These are phyloP conservation scores for Rhynchotus rufescens DNA, from an alignment of 2,797 vertebrate genomes.

Conservation along the genomic window DNA sequence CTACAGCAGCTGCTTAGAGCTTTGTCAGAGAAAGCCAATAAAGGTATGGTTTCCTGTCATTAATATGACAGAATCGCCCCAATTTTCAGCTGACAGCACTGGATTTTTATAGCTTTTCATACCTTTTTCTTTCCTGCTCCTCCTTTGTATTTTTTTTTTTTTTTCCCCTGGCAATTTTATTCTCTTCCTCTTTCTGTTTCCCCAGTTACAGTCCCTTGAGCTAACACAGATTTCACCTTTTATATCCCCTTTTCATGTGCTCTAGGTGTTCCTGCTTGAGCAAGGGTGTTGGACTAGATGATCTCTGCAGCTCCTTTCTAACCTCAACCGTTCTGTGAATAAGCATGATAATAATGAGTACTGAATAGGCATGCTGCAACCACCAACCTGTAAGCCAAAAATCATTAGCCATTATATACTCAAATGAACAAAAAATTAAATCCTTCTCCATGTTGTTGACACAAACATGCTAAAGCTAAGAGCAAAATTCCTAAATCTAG, in stretches of 20 bases:
- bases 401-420: not conserved
- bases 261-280: no score
- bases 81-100: constrained; percentile 71
- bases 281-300: no score
- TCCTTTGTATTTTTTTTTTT: constrained; percentile 40
- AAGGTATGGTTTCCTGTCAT: constrained; percentile 71
- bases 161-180: constrained; percentile 22
- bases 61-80: constrained; percentile 20
- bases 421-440: not conserved
- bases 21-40: constrained; percentile 70
- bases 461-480: not conserved
- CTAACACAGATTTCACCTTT: not conserved
- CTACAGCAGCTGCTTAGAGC: constrained; percentile 71
- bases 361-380: not conserved
- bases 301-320: no score
- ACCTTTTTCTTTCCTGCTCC: constrained; percentile 45
- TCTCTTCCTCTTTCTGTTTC: constrained; percentile 16
- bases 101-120: constrained; percentile 62
- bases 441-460: not conserved
- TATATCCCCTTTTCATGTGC: not conserved
- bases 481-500: not conserved
- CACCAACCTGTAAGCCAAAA: not conserved
- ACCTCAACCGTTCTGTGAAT: not conserved
- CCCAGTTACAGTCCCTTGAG: constrained; percentile 22
- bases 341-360: no score